Evolutionary conservation across 2,888 invertebrate species (phyloP).

Genomic region (Notodonta dromedarius): DNA sequence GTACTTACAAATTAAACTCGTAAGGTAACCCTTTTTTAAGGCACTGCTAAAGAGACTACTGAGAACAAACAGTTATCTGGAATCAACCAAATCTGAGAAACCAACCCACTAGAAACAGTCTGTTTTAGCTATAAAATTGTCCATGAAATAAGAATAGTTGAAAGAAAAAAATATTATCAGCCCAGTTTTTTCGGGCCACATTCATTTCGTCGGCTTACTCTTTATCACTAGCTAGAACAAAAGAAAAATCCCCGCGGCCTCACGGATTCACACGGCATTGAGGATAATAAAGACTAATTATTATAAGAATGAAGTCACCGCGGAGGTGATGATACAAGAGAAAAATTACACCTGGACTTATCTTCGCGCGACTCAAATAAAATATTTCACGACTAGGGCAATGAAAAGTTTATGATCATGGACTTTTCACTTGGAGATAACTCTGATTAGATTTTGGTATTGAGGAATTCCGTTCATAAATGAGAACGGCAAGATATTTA

Average conservation of each 20-base stretch:
- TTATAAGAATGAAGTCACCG: slow-evolving; percentile 43
- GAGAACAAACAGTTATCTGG: too few relatives aligned
- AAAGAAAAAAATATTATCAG: neutral
- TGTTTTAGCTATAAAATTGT: neutral
- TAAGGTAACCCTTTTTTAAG: too few relatives aligned
- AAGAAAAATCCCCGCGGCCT: slow-evolving; percentile 44
- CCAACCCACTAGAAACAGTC: too few relatives aligned
- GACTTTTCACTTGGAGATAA: neutral
- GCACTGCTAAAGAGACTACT: too few relatives aligned
- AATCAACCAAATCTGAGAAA: too few relatives aligned
- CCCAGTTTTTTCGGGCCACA: slow-evolving; percentile 24
- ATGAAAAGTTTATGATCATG: slow-evolving; percentile 1
- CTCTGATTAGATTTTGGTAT: neutral
- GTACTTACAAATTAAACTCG: too few relatives aligned
- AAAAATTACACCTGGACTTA: slow-evolving; percentile 27
- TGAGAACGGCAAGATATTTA: too few relatives aligned
- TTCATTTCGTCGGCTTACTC: slow-evolving; percentile 49
- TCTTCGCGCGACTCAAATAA: slow-evolving; percentile 21
- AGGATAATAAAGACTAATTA: slow-evolving; percentile 58
- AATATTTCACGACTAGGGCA: slow-evolving; percentile 8
- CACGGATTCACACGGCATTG: slow-evolving; percentile 47
- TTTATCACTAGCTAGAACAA: slow-evolving; percentile 54
- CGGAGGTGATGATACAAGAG: slow-evolving; percentile 37
- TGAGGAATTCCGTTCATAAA: too few relatives aligned
- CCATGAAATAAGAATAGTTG: neutral